phyloP scores from a whole-genome alignment of 2,113 vertebrate genomes.

The Panthera leo region DNA sequence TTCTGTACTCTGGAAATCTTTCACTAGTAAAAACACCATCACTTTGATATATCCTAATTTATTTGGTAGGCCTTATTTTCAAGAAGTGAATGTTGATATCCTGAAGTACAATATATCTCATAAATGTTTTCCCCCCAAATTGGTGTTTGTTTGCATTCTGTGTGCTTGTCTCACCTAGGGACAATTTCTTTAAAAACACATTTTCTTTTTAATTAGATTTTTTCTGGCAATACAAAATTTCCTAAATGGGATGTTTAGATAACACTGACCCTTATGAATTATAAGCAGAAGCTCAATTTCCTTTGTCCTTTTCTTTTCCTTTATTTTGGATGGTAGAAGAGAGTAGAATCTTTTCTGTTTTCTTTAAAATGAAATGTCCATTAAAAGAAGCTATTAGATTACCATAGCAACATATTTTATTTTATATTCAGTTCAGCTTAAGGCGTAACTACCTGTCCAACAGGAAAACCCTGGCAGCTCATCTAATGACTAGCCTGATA shows the following conservation, averaged over 20 bases:
- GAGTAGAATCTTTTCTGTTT: not conserved
- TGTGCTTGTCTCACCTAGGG: not conserved
- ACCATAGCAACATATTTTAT: not conserved
- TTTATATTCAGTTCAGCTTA: not conserved
- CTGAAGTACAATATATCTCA: not conserved
- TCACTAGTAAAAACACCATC: not conserved
- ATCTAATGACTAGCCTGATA: not conserved
- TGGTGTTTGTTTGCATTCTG: not conserved
- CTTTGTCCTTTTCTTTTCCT: not conserved
- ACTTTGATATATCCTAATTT: not conserved
- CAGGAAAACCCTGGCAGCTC: not conserved
- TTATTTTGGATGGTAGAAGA: not conserved
- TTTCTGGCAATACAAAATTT: constrained; percentile 16
- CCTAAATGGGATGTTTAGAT: not conserved
- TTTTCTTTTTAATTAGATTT: not conserved
- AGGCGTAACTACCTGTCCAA: not conserved
- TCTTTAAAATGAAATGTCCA: constrained; percentile 29
- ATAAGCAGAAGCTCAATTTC: not conserved
- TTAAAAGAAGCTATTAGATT: not conserved
- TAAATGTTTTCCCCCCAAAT: not conserved
- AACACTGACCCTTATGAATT: not conserved
- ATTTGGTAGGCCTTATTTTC: not conserved
- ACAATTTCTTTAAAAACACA: constrained; percentile 26
- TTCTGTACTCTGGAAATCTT: constrained; percentile 2
- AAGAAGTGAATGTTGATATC: constrained; percentile 9